These are phyloP conservation scores for Argyrosomus regius DNA, from an alignment of 2,797 vertebrate genomes.

Conservation along the genomic window DNA sequence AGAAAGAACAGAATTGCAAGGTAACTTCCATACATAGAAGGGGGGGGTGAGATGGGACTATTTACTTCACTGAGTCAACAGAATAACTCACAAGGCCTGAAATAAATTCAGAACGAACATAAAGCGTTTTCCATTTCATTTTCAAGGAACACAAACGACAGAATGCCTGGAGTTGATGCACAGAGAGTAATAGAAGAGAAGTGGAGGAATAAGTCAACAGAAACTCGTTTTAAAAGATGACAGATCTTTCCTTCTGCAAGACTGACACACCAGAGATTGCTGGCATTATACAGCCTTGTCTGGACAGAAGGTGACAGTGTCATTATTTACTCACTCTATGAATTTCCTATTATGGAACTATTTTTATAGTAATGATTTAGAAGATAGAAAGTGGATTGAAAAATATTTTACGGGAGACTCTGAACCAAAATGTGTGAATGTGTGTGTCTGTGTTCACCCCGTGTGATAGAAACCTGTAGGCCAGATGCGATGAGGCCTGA, in stretches of 20 bases:
- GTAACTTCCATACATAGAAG: conserved; percentile 38
- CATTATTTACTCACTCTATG: conserved; percentile 4
- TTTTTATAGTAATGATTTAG: neutral
- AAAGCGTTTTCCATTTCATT: conserved; percentile 53
- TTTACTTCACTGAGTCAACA: conserved; percentile 32
- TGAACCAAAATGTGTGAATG: neutral
- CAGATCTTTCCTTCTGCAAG: conserved; percentile 16
- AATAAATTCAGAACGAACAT: conserved; percentile 36
- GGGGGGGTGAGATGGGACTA: conserved; percentile 15
- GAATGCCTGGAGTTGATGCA: conserved; percentile 36
- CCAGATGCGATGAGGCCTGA: conserved; percentile 2
- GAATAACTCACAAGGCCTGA: conserved; percentile 19
- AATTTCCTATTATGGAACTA: neutral
- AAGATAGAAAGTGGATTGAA: neutral
- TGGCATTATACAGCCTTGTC: neutral
- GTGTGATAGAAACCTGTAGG: neutral
- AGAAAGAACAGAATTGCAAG: conserved; percentile 44
- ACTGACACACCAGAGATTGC: conserved; percentile 8
- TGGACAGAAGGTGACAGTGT: conserved; percentile 22
- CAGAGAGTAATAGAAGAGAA: conserved; percentile 23
- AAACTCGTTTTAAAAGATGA: conserved; percentile 43
- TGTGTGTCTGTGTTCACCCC: neutral
- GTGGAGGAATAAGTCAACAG: conserved; percentile 34
- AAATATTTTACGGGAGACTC: neutral
- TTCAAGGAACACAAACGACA: conserved; percentile 35